Base-by-base conservation (phyloP, 92 coral and sea anemone genomes). In the Muricea muricata region DNA sequence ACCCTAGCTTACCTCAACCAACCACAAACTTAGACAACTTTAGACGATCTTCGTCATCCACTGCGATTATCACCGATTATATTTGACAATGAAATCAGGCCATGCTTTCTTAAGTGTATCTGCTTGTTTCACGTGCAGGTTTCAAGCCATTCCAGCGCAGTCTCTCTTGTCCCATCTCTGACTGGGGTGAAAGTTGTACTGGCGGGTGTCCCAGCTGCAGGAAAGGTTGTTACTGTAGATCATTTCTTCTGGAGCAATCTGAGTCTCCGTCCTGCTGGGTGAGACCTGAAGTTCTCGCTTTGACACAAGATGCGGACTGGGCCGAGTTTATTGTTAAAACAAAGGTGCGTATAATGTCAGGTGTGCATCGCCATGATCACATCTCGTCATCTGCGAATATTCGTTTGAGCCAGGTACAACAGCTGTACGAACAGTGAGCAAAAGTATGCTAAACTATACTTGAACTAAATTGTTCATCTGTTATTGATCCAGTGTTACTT, bases 281-380 rank as follows among this genome's bases (percentile, higher is more conserved):
- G 30, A 75, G 80, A 29, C 80, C 80, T 23, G 65, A 26, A 1
- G 80, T 31, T 0, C 80, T 75, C 28, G 40, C 80, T 2, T 1
- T 75, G 11, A 75, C 40, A 0, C 80, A 35, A 75, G 80, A 47
- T 33, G 80, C 66, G 3, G 80, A 75, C 65, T 75, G 80, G 80
- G 39, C 65, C 2, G 80, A 75, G 25, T 47, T 75, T 40, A 75
- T 75, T 32, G 61, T 75, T 57, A 52, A 75, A 52, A 47, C 60
- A 48, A 18, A 75, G 80, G 80, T 75, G 3, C 14, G 39, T 28
- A 0, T 10, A 1, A 40, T 28, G 7, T 75, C n/a, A n/a, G n/a
- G n/a, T n/a, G n/a, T n/a, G n/a, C n/a, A n/a, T n/a, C n/a, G n/a
- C n/a, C n/a, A n/a, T n/a, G n/a, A n/a, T n/a, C n/a, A n/a, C n/a